phyloP scores from a whole-genome alignment of 2,888 invertebrate species.

The Salpingus planirostris region DNA sequence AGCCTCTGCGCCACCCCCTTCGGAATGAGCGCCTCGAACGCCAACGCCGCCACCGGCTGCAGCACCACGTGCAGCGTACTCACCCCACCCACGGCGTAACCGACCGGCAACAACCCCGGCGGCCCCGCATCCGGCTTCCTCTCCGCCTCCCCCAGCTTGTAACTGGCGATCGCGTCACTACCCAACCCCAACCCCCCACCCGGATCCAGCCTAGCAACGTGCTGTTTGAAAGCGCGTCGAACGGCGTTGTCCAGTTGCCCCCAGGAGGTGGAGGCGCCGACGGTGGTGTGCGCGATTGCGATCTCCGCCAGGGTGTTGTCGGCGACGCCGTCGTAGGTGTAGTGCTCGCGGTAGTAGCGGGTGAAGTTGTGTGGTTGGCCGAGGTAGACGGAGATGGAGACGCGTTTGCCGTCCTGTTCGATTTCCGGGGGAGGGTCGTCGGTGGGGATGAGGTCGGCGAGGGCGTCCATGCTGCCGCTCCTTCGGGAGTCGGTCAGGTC shows the following conservation, averaged over 20 bases:
- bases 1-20: slow-evolving; percentile 89
- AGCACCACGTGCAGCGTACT: slow-evolving; percentile 84
- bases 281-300: slow-evolving; percentile 79
- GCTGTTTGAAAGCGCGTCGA: slow-evolving; percentile 88
- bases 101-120: slow-evolving; percentile 87
- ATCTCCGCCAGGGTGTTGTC: slow-evolving; percentile 51
- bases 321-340: slow-evolving; percentile 37
- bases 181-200: slow-evolving; percentile 74
- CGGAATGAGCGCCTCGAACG: slow-evolving; percentile 93
- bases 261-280: slow-evolving; percentile 92
- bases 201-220: slow-evolving; percentile 86
- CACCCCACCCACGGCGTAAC: slow-evolving; percentile 83
- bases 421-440: slow-evolving; percentile 37
- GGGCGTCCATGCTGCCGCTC: slow-evolving; percentile 36
- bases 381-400: slow-evolving; percentile 79
- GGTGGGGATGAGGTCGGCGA: slow-evolving; percentile 37
- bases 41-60: slow-evolving; percentile 75
- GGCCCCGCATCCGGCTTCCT: slow-evolving; percentile 69
- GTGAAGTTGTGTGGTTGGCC: slow-evolving; percentile 72
- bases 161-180: slow-evolving; percentile 82
- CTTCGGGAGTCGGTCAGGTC: slow-evolving; percentile 25
- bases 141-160: slow-evolving; percentile 86
- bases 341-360: slow-evolving; percentile 38
- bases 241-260: slow-evolving; percentile 88
- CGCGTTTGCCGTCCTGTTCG: slow-evolving; percentile 70